Conservation (phyloP, 2,797 vertebrate genomes). For the Hydrocynus forskahlii region DNA sequence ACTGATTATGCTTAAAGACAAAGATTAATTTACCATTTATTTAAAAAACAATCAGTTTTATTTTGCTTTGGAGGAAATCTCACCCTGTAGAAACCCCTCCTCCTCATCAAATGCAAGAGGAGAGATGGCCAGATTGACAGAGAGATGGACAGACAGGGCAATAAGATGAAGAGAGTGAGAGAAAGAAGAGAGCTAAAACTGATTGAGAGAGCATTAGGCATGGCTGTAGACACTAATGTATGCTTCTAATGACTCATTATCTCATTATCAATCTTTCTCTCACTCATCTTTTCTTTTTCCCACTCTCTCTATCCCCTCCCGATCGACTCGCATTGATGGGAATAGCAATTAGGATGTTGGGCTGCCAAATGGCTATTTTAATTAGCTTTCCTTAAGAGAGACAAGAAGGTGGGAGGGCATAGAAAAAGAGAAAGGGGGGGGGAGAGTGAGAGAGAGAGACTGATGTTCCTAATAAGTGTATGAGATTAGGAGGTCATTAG, state of each 20-base stretch:
- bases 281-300: slow-evolving; percentile 52
- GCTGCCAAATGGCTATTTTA: slow-evolving; percentile 66
- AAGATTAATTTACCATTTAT: not conserved
- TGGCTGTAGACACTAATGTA: slow-evolving; percentile 60
- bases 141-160: slow-evolving; percentile 23
- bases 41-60: not conserved
- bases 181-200: slow-evolving; percentile 48
- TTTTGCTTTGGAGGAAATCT: not conserved
- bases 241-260: slow-evolving; percentile 67
- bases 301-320: slow-evolving; percentile 50
- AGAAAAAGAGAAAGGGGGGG: not conserved
- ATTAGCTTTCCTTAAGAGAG: slow-evolving; percentile 63
- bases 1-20: not conserved
- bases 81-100: slow-evolving; percentile 8
- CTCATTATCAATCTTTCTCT: slow-evolving; percentile 64
- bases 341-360: slow-evolving; percentile 65
- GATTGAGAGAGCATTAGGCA: slow-evolving; percentile 60
- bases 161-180: slow-evolving; percentile 46
- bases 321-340: slow-evolving; percentile 60
- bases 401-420: slow-evolving; percentile 32
- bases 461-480: slow-evolving; percentile 62
- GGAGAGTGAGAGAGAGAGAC: slow-evolving; percentile 53
- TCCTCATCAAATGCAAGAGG: slow-evolving; percentile 7
- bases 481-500: slow-evolving; percentile 64
- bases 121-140: slow-evolving; percentile 26